phyloP scores from a whole-genome alignment of 2,797 vertebrate species.

The Lophotriccus pileatus region DNA sequence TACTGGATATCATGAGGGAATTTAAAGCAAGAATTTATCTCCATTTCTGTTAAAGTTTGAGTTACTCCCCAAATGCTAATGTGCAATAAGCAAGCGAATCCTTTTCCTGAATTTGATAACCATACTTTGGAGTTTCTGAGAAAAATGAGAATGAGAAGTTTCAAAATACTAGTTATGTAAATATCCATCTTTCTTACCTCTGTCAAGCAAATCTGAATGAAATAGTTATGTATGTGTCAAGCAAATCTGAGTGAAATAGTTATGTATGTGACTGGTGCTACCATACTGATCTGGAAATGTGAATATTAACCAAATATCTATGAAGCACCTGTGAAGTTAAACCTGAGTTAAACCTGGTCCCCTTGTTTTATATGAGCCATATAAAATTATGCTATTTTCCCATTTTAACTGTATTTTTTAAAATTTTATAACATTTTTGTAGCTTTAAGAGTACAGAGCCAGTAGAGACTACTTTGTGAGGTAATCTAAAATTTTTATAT shows the following conservation, averaged over 20 bases:
- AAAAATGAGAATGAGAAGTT: background rate
- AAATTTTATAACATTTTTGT: background rate
- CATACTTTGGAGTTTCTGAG: background rate
- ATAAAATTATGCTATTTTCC: background rate
- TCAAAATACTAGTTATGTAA: background rate
- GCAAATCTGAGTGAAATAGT: background rate
- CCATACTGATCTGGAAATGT: background rate
- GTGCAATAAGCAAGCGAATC: background rate
- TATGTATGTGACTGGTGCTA: background rate
- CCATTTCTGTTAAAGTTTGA: background rate
- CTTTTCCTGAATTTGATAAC: background rate
- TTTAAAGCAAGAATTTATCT: background rate
- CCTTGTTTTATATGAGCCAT: background rate
- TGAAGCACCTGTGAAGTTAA: background rate
- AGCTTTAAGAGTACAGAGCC: background rate
- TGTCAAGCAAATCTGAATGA: background rate
- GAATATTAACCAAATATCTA: background rate
- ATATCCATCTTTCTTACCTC: background rate
- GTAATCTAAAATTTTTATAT: background rate
- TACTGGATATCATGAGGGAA: background rate
- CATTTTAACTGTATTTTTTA: background rate
- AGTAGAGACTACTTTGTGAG: background rate
- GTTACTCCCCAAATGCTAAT: background rate
- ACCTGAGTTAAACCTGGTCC: background rate
- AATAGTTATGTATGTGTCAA: background rate